These are phyloP conservation scores for Drosophila kurseongensis DNA, from an alignment of 1,140 invertebrate genomes.

Conservation along the genomic window DNA sequence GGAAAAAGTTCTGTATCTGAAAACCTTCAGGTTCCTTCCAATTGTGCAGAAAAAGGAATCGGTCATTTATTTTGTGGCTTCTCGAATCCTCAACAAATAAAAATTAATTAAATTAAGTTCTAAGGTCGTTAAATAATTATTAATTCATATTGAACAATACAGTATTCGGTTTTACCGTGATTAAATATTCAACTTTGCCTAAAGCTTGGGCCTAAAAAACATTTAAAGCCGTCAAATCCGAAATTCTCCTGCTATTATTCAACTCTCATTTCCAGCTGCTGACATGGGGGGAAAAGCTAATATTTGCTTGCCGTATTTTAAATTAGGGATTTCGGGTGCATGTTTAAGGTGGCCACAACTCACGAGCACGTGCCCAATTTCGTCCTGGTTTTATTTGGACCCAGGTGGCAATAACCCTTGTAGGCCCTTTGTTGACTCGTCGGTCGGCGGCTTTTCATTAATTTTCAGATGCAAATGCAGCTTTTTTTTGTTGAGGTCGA, in stretches of 20 bases:
- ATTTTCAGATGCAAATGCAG: conserved; percentile 48
- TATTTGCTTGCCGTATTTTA: conserved; percentile 67
- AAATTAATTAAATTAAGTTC: not conserved
- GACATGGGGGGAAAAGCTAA: conserved; percentile 47
- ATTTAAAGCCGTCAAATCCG: conserved; percentile 14
- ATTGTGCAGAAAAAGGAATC: too few species aligned
- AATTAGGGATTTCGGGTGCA: conserved; percentile 58
- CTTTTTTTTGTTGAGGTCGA: conserved; percentile 10
- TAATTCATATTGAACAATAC: conserved; percentile 27
- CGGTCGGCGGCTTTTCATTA: conserved; percentile 51
- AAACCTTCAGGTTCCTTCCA: too few species aligned
- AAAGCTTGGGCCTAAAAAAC: not conserved
- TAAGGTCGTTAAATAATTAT: not conserved
- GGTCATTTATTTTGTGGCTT: too few species aligned
- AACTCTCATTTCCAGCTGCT: conserved; percentile 1
- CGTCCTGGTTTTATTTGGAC: conserved; percentile 18
- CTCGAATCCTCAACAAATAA: not conserved
- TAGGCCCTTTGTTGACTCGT: conserved; percentile 50
- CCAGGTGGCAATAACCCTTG: conserved; percentile 29
- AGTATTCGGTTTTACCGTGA: not conserved
- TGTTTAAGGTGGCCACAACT: conserved; percentile 50
- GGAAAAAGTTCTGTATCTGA: too few species aligned
- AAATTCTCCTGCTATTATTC: not conserved
- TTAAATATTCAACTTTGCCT: conserved; percentile 7
- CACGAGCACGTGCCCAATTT: conserved; percentile 34